Evolutionary conservation across 2,888 invertebrate species (phyloP), one percentile per base, ranked within the genome.

Genomic region (Cepaea hortensis): DNA sequence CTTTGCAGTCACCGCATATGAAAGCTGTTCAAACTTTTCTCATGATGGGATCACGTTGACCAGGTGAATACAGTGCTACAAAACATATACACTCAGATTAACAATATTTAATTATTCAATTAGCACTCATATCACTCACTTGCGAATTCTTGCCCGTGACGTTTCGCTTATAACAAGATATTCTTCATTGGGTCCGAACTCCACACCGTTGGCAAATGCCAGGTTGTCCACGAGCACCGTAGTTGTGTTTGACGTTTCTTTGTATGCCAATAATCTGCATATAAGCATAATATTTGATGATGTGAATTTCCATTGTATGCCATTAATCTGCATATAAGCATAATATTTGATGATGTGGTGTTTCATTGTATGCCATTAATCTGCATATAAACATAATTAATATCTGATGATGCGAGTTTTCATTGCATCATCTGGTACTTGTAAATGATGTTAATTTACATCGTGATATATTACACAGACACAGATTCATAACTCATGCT

Each of bases 201-300:
- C 96, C 50, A 99, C 94, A n/a, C 99, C 99, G 94, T 99, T 99
- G 0, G 98, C 96, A 94, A 98, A 98, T 94, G 96, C 96, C 0
- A 99, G 92, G 79, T 97, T 96, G 88, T 97, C 96, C 2, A 97
- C 92, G 48, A 98, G 94, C 92, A 95, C 96, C 92, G 97, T 97
- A 23, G 85, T 80, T 86, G 82, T 84, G n/a, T 84, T 86, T 7
- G 85, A 85, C 11, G 96, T 96, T 0, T 97, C 96, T 94, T 97
- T 96, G 94, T 97, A 97, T 92, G 96, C 96, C 86, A 98, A 95
- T 79, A 98, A 95, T 93, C 55, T 55, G 55, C 7, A 55, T 9
- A 55, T 55, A 9, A 55, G 55, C 4, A 55, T 55, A 6, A 55
- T 55, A 55, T 9, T 6, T 55, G 55, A 6, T 55, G n/a, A n/a